Evolutionary conservation across 2,888 invertebrate species (phyloP).

Genomic region (Cerastis rubricosa): DNA sequence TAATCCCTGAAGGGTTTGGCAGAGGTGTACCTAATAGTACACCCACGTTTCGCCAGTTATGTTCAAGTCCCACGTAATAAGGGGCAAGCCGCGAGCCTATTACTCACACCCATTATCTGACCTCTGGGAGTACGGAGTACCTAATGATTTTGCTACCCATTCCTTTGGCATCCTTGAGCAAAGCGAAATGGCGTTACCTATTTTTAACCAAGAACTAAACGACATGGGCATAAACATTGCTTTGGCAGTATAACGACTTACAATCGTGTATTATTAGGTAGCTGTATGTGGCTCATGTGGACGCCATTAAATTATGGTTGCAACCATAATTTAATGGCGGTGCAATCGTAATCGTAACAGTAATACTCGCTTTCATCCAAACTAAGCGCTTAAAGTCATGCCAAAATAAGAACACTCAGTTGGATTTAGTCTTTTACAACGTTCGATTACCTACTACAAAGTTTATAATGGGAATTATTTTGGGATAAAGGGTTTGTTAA

Average conservation of each 20-base stretch:
- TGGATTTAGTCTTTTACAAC: not conserved
- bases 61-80: no score
- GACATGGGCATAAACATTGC: conserved; percentile 8
- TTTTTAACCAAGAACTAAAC: conserved; percentile 17
- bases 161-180: not conserved
- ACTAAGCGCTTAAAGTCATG: not conserved
- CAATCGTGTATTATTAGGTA: not conserved
- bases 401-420: not conserved
- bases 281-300: not conserved
- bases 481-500: no score
- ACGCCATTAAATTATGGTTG: conserved; percentile 17
- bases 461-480: no score
- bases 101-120: no score
- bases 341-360: conserved; percentile 12
- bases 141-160: not conserved
- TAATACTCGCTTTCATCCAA: not conserved
- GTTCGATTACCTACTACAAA: not conserved
- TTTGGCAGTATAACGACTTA: conserved; percentile 1
- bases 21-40: no score
- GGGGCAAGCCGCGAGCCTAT: no score
- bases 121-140: no score
- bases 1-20: no score
- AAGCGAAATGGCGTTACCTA: not conserved
- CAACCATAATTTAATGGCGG: not conserved
- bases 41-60: no score